These are phyloP conservation scores for Holocentrus rufus DNA, from an alignment of 2,797 vertebrate species.

Conservation along the genomic window DNA sequence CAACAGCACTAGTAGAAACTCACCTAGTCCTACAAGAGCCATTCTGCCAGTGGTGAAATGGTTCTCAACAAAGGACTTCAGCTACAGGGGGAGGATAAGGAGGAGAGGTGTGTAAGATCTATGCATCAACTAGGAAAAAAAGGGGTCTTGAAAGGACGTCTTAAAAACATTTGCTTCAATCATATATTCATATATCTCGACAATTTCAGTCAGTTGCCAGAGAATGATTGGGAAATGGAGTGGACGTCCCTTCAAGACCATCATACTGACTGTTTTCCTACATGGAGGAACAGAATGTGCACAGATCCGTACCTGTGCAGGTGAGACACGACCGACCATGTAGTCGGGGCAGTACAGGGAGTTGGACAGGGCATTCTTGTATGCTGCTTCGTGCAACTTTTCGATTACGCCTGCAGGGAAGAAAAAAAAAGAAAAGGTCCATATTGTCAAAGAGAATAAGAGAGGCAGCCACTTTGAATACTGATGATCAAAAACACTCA, in stretches of 20 bases:
- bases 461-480: neutral
- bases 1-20: slow-evolving; percentile 42
- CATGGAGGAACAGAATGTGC: neutral
- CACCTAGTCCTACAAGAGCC: slow-evolving; percentile 93
- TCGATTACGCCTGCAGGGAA: slow-evolving; percentile 86
- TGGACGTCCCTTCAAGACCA: neutral
- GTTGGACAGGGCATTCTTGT: slow-evolving; percentile 89
- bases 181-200: no score
- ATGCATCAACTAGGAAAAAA: slow-evolving; percentile 7
- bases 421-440: neutral
- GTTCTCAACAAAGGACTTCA: slow-evolving; percentile 89
- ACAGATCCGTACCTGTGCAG: slow-evolving; percentile 82
- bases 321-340: slow-evolving; percentile 84
- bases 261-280: neutral
- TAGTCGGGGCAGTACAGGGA: slow-evolving; percentile 92
- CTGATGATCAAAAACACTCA: neutral
- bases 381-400: slow-evolving; percentile 91
- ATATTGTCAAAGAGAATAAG: neutral
- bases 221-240: neutral
- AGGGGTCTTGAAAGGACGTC: neutral
- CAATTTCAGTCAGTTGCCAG: neutral
- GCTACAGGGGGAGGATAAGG: slow-evolving; percentile 75
- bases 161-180: neutral
- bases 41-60: slow-evolving; percentile 91
- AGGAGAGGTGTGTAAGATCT: slow-evolving; percentile 31